Evolutionary conservation across 2,797 vertebrate species (phyloP), one percentile per base, ranked within the genome.

Genomic region (Rachycentron canadum): DNA sequence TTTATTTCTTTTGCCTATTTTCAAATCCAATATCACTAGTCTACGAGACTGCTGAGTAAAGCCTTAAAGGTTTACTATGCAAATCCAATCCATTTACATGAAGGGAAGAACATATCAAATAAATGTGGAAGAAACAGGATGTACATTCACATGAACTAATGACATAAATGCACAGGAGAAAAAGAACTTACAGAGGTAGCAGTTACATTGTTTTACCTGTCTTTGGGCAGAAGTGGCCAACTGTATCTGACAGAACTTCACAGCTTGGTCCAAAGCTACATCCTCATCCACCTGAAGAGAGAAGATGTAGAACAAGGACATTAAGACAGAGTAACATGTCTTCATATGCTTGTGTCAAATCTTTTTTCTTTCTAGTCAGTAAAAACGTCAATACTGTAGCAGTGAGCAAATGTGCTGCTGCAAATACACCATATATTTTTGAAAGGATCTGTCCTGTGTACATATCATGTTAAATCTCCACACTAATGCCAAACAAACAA

Each of bases 241-340:
- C 73, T 99, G 98, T 78, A 98, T 95, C 93, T 99, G 98, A 90
- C 98, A 99, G 94, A 99, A 99, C 94, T 98, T 99, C 91, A 99
- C 95, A 14, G 98, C 98, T 91, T 99, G 98, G 83, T 99, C 98
- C 92, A 99, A 91, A 5, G 98, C 98, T 14, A 96, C 96, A 62
- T 97, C 98, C 93, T 99, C 98, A 26, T 99, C 98, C 73, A 99
- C 98, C 98, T 99, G 92, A 69, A 2, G 45, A 49, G 56, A 91
- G 26, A 93, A 60, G 1, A 84, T 64, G 12, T 14, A 71, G 66
- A 81, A 67, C 2, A 62, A 36, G 25, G 21, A 28, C 16, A 56
- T 86, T 32, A 87, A 61, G 38, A 26, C 21, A 55, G 28, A 73
- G 50, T 13, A 41, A 40, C 10, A 16, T 0, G 49, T 52, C 6